Evolutionary conservation across 2,888 invertebrate genomes (phyloP), one percentile per base, ranked within the genome.

Genomic region (Idaea biselata): DNA sequence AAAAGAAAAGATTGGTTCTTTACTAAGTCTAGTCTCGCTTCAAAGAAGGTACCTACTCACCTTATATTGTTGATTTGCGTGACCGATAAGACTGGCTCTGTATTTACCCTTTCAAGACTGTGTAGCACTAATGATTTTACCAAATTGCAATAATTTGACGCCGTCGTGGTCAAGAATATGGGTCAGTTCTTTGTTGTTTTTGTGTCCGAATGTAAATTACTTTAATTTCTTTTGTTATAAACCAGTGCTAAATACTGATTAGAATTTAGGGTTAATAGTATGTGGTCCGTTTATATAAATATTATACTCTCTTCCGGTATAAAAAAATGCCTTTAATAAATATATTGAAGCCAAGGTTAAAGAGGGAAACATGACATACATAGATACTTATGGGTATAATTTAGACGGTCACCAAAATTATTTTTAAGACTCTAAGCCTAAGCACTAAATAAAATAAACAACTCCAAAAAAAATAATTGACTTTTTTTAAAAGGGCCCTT

Each of bases 41-140:
- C 74, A 74, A 69, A 75, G 76, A 68, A 79, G 25, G 25, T 25
- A 25, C 25, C 25, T 25, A 25, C 25, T 5, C 25, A 25, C 66
- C 80, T 80, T 77, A 83, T 86, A 86, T 84, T 77, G 73, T 78
- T 63, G 75, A 76, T 81, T 89, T 80, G 88, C 89, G 89, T 89
- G 89, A 68, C 63, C 68, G 80, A 82, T 82, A 66, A 71, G 60
- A 72, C 77, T 75, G 74, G 75, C 68, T 67, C 65, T 64, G 66
- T 75, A 73, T 75, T 79, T 77, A 73, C 70, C 70, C 69, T 72
- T 78, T 75, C 64, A 73, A 72, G 72, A 68, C 44, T 44, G 44
- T 61, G 67, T 60, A 33, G 56, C 14, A 56, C 59, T 69, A 70
- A 70, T 68, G 67, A 68, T 68, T 72, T 73, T 70, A 61, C 60